Base-by-base conservation (phyloP, 2,888 invertebrate species). In the Stenichneumon culpator region DNA sequence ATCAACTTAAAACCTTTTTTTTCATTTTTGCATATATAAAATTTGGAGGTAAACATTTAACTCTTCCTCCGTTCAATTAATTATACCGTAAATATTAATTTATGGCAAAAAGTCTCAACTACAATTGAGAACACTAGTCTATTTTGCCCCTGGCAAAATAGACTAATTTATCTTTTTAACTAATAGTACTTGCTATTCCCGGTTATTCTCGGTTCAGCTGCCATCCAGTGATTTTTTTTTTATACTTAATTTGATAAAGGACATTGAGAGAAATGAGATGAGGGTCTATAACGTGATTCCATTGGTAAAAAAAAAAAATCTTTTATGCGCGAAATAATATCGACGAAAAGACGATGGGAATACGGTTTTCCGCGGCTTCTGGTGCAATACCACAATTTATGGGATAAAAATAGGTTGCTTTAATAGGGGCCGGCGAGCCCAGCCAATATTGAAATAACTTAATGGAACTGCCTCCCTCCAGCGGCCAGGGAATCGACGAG, bases 371-470 rank as follows among this genome's bases (percentile, higher is more conserved):
- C 25, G 52, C 14, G 60, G 19, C 28, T 65, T 77, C 77, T 79
- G 50, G 60, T 32, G 50, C 54, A 67, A 72, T 54, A 69, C 67
- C 39, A 67, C 75, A 47, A 68, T 44, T 82, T 77, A 57, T 73
- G 63, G 36, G 67, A 68, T 44, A 52, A 54, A 77, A 68, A 77
- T 63, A 44, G 47, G 75, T 77, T 73, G 65, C 52, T 77, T 82
- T 79, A 85, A 85, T 80, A 68, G 79, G 77, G 75, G 77, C 72
- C 79, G 72, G 75, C 70, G 72, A 85, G 70, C 79, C 25, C 79
- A 79, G 85, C 82, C 85, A 82, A 85, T 85, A 85, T 85, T 85
- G 85, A 85, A 85, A 85, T 82, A 85, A 82, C 79, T 85, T 85
- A 79, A 85, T 85, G 85, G 44, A 85, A 85, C 75, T 77, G 77